phyloP scores from a whole-genome alignment of 2,888 invertebrate species.

The Drosophila neutralis region DNA sequence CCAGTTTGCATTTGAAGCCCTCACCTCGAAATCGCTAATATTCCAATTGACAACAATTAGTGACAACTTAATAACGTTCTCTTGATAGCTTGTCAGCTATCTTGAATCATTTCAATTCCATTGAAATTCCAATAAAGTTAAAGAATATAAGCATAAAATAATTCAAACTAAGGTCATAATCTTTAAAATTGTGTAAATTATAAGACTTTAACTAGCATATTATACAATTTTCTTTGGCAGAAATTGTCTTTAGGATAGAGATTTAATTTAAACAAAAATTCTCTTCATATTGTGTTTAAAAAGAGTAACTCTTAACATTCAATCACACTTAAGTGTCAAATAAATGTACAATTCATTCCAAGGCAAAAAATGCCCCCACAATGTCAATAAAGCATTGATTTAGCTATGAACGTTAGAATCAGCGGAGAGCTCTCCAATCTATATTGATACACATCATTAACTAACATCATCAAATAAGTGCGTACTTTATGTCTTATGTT shows the following conservation, averaged over 20 bases:
- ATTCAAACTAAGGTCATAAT: not conserved
- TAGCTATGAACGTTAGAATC: not conserved
- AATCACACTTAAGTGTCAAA: not conserved
- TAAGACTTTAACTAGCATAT: not conserved
- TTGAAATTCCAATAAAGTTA: not conserved
- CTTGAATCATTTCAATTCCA: not conserved
- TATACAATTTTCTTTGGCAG: not conserved
- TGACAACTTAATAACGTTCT: constrained; percentile 5
- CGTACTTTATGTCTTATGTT: not conserved
- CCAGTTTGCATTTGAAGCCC: constrained; percentile 11
- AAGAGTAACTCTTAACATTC: not conserved
- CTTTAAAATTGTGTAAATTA: not conserved
- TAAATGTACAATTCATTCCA: not conserved
- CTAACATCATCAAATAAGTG: not conserved
- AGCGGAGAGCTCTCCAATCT: not conserved
- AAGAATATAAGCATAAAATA: not conserved
- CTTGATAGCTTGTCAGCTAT: not conserved
- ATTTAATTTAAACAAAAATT: not conserved
- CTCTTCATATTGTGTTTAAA: not conserved
- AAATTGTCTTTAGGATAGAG: not conserved
- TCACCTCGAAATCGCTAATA: constrained; percentile 11
- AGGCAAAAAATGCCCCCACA: not conserved
- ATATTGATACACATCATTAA: not conserved
- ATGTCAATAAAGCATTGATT: not conserved
- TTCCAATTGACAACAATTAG: not conserved